These are phyloP conservation scores for Sylvia atricapilla DNA, from an alignment of 2,113 vertebrate genomes.

Conservation along the genomic window DNA sequence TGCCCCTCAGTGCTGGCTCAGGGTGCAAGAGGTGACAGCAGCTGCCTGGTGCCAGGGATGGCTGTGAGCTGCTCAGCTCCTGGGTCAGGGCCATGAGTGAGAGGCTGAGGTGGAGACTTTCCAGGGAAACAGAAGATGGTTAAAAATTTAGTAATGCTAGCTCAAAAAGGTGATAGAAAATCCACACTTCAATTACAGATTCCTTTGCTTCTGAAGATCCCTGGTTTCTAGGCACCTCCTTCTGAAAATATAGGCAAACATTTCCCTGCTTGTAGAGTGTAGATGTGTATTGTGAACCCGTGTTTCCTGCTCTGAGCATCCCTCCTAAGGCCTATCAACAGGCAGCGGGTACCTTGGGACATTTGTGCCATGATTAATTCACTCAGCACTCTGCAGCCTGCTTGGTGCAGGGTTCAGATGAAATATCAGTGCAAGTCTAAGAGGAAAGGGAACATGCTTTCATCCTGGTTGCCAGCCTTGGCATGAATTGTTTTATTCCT, in stretches of 20 bases:
- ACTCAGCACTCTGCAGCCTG: background rate
- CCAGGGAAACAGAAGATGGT: background rate
- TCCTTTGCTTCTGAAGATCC: background rate
- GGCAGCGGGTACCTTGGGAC: background rate
- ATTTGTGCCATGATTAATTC: rapidly evolving
- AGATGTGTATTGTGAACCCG: background rate
- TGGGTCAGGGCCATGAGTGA: rapidly evolving
- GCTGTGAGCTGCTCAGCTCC: background rate
- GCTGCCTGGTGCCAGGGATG: background rate
- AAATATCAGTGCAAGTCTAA: background rate
- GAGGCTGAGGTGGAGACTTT: background rate
- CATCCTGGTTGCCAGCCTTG: background rate
- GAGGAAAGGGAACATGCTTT: background rate
- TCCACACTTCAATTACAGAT: background rate
- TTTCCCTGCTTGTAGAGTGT: background rate
- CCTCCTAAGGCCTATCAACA: background rate
- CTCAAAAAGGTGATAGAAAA: background rate
- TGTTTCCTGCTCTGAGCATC: background rate
- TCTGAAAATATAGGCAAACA: background rate
- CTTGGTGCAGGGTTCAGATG: background rate
- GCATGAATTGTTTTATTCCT: background rate
- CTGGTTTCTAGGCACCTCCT: background rate
- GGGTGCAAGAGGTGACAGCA: background rate
- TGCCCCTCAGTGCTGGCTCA: background rate
- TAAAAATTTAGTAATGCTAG: background rate